Evolutionary conservation across 1,140 invertebrate species (phyloP).

Genomic region (Meteorus sp.): DNA sequence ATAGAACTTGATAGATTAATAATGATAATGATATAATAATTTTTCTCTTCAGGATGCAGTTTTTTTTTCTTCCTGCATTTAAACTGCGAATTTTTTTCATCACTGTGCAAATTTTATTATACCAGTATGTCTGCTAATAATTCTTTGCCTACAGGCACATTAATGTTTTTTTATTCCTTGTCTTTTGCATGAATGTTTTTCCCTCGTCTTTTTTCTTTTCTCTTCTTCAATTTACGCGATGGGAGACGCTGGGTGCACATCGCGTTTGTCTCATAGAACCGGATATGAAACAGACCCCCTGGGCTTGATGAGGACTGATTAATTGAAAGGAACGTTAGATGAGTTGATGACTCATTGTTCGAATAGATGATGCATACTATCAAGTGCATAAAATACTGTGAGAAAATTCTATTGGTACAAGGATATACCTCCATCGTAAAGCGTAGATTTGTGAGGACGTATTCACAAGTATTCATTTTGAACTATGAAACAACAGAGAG

Average conservation of each 20-base stretch:
- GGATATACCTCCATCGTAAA: not conserved
- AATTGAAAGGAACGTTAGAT: constrained; percentile 32
- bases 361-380: not conserved
- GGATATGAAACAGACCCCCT: constrained; percentile 47
- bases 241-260: not conserved
- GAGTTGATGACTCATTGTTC: constrained; percentile 41
- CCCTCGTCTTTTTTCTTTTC: not conserved
- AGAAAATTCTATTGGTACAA: not conserved
- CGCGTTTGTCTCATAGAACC: constrained; percentile 31
- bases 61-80: no score
- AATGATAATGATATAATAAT: no score
- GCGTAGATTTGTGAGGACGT: not conserved
- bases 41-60: no score
- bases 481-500: not conserved
- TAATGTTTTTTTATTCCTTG: no score
- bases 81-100: no score
- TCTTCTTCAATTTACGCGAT: not conserved
- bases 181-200: not conserved
- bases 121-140: not conserved
- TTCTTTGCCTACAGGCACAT: not conserved
- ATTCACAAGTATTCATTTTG: no score
- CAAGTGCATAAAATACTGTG: not conserved
- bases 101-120: not conserved
- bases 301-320: constrained; percentile 43
- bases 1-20: no score